A percentile compares a stretch with the other conserved stretches of the same genome.
phyloP scores from a whole-genome alignment of 2,888 invertebrate species.

The Octonoba sinensis region DNA sequence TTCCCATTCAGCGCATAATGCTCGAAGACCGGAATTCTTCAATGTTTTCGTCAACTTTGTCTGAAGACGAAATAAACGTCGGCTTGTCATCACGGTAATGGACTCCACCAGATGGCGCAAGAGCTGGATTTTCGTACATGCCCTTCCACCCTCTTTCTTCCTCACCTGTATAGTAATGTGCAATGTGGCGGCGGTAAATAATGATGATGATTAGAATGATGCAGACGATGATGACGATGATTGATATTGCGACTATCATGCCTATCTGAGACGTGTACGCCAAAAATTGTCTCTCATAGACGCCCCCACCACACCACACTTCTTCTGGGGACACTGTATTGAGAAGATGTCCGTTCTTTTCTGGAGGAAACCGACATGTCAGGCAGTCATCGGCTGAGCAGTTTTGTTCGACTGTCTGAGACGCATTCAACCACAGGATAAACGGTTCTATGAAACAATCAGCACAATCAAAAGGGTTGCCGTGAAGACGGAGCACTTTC shows the following conservation, averaged over 20 bases:
- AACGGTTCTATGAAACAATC: slow-evolving; percentile 73
- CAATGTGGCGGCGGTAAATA: slow-evolving; percentile 77
- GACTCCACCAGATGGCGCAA: slow-evolving; percentile 23
- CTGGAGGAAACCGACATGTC: slow-evolving; percentile 76
- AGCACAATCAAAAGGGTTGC: slow-evolving; percentile 80
- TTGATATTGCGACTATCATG: slow-evolving; percentile 74
- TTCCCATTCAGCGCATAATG: slow-evolving; percentile 37
- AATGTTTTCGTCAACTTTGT: slow-evolving; percentile 58
- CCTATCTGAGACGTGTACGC: slow-evolving; percentile 69
- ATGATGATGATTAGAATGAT: slow-evolving; percentile 75
- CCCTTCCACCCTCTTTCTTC: slow-evolving; percentile 74
- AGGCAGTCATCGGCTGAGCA: slow-evolving; percentile 70
- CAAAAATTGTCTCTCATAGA: slow-evolving; percentile 32
- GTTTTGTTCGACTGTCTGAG: slow-evolving; percentile 63
- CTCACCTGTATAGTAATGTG: slow-evolving; percentile 85
- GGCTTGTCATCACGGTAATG: slow-evolving; percentile 44
- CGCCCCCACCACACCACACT: not conserved
- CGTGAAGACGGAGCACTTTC: slow-evolving; percentile 71
- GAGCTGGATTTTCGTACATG: slow-evolving; percentile 66
- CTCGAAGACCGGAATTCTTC: slow-evolving; percentile 30
- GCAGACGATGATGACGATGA: slow-evolving; percentile 74
- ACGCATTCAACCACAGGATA: slow-evolving; percentile 66
- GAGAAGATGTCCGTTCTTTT: slow-evolving; percentile 73
- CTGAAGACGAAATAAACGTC: slow-evolving; percentile 43
- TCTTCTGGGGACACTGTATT: not conserved